Evolutionary conservation across 2,888 invertebrate genomes (phyloP), one percentile per base, ranked within the genome.

Genomic region (Patella caerulea): DNA sequence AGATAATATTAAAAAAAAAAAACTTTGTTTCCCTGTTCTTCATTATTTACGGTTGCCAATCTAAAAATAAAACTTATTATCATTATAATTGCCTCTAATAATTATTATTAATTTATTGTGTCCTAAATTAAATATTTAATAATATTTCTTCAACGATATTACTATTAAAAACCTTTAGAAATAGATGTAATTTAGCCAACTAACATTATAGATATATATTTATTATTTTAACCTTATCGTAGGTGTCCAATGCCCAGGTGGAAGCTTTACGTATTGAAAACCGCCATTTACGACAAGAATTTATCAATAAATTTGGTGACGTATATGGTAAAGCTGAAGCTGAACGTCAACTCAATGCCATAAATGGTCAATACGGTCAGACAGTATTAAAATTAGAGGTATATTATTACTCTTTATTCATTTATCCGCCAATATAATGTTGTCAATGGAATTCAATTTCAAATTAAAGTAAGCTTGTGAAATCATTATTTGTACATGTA

Each of bases 221-320:
- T 45, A 9, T 45, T 45, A 45, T 45, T 45, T 45, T 45, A 45
- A 45, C 45, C 45, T 45, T 45, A 45, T 45, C 71, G 11, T 82
- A 90, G 89, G 87, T 89, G 14, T 83, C 87, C 29, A 86, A 84
- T 79, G 86, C 88, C 29, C 88, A 88, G 84, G 81, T 88, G 55
- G 88, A 89, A 54, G 87, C 88, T 19, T 81, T 89, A 69, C 85
- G 86, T 12, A 78, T 86, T 72, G 90, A 90, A 81, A 90, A 89
- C 79, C 80, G 86, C 19, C 87, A 86, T 72, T 81, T 89, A 55
- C 82, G 89, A 17, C 86, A 86, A 82, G 85, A 85, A 45, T 84
- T 87, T 59, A 82, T 88, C 75, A 73, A 73, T 55, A 76, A 76
- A 29, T 69, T 76, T 12, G 69, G 76, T 3, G 65, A 71, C 0